These are phyloP conservation scores for Eupithecia centaureata DNA, from an alignment of 2,888 invertebrate genomes.

Conservation along the genomic window DNA sequence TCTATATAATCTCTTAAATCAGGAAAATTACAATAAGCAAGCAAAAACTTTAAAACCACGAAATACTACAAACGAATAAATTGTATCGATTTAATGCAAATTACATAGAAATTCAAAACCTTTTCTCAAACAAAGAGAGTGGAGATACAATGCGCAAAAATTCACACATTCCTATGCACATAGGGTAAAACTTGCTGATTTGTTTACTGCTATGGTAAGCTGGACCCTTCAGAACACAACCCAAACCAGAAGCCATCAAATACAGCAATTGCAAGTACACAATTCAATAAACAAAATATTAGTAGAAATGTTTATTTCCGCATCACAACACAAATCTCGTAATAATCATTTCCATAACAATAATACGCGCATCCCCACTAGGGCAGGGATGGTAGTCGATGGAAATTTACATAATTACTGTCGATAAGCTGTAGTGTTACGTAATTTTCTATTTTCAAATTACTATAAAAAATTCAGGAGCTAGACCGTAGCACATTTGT, in stretches of 20 bases:
- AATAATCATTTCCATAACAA: constrained; percentile 44
- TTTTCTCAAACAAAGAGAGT: no score
- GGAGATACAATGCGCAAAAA: no score
- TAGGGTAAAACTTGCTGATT: background rate
- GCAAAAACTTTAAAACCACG: no score
- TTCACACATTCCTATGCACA: background rate
- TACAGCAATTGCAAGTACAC: constrained; percentile 10
- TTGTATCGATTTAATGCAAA: no score
- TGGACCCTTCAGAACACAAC: background rate
- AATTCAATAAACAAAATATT: constrained; percentile 18
- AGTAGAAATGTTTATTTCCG: constrained; percentile 31
- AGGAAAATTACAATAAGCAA: no score
- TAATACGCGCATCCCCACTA: constrained; percentile 33
- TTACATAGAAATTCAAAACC: no score
- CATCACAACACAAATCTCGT: constrained; percentile 39
- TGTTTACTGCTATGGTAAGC: background rate
- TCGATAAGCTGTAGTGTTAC: constrained; percentile 17
- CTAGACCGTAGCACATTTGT: no score
- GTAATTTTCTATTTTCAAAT: no score
- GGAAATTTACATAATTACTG: background rate
- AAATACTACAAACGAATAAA: no score
- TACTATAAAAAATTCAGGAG: no score
- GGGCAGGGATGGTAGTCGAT: constrained; percentile 29
- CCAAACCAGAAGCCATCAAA: constrained; percentile 3
- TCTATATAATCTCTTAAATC: no score